These are phyloP conservation scores for Lysiphlebus fabarum DNA, from an alignment of 1,140 invertebrate genomes.

Conservation along the genomic window DNA sequence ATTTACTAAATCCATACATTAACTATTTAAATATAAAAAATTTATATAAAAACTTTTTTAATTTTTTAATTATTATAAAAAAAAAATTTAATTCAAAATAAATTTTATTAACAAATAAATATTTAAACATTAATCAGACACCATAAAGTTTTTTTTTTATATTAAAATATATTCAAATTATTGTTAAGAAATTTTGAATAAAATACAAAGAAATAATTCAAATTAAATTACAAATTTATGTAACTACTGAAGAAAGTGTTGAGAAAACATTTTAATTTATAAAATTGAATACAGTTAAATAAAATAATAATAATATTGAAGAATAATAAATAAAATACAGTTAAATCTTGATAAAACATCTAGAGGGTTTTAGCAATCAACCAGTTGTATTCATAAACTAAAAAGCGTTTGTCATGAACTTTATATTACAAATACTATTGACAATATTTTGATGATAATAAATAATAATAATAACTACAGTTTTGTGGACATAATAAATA, in stretches of 20 bases:
- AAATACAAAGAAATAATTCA: background rate
- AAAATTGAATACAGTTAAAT: too few relatives aligned
- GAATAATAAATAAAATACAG: slow-evolving; percentile 18
- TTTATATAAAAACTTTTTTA: too few relatives aligned
- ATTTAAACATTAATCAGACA: too few relatives aligned
- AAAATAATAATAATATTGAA: too few relatives aligned
- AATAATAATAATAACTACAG: slow-evolving; percentile 31
- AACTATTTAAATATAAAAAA: background rate
- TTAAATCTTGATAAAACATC: slow-evolving; percentile 35
- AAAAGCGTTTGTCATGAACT: slow-evolving; percentile 39
- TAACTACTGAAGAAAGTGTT: background rate
- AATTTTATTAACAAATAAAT: too few relatives aligned
- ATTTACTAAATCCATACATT: background rate
- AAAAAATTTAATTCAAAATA: too few relatives aligned
- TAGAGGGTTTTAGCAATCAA: slow-evolving; percentile 31
- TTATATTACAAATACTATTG: slow-evolving; percentile 26
- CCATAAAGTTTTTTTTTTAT: too few relatives aligned
- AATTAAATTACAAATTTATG: background rate
- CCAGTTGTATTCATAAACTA: slow-evolving; percentile 40
- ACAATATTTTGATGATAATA: slow-evolving; percentile 30
- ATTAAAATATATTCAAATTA: too few relatives aligned
- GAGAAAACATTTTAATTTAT: too few relatives aligned
- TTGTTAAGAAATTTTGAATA: too few relatives aligned
- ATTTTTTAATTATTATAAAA: too few relatives aligned
- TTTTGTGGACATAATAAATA: slow-evolving; percentile 5